A percentile compares a stretch with the other conserved stretches of the same genome.
Conservation (phyloP, 2,797 vertebrate genomes). For the Netta rufina region DNA sequence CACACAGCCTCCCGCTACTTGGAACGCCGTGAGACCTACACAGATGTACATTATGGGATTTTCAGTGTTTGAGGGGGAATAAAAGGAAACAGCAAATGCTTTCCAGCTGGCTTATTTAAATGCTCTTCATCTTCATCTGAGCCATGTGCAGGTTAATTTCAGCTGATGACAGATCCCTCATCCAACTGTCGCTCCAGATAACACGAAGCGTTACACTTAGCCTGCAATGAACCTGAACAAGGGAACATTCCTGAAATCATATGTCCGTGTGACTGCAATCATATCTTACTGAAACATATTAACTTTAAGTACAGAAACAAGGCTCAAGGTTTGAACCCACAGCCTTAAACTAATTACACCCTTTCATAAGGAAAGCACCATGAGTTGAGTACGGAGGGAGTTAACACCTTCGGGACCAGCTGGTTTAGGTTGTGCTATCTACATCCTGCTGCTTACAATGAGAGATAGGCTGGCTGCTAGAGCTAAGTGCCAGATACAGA, state of each 20-base stretch:
- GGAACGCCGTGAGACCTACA: neutral
- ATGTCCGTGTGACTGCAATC: neutral
- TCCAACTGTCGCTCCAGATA: constrained; percentile 51
- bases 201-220: neutral
- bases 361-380: neutral
- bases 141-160: constrained; percentile 60
- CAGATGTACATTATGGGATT: constrained; percentile 53
- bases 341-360: neutral
- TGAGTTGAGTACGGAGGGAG: neutral
- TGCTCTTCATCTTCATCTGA: constrained; percentile 47
- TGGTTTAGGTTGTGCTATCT: constrained; percentile 21
- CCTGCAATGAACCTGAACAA: constrained; percentile 18
- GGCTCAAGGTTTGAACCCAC: neutral
- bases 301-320: neutral
- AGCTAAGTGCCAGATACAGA: neutral
- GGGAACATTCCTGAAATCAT: neutral
- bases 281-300: neutral
- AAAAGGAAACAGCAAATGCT: constrained; percentile 50
- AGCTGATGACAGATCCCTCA: constrained; percentile 45
- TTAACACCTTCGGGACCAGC: constrained; percentile 41
- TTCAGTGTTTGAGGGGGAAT: constrained; percentile 2
- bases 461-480: neutral
- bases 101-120: constrained; percentile 63
- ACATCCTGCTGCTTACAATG: neutral
- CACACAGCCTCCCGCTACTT: neutral